These are phyloP conservation scores for Drosophila barbarae DNA, from an alignment of 2,888 invertebrate genomes.

Conservation along the genomic window DNA sequence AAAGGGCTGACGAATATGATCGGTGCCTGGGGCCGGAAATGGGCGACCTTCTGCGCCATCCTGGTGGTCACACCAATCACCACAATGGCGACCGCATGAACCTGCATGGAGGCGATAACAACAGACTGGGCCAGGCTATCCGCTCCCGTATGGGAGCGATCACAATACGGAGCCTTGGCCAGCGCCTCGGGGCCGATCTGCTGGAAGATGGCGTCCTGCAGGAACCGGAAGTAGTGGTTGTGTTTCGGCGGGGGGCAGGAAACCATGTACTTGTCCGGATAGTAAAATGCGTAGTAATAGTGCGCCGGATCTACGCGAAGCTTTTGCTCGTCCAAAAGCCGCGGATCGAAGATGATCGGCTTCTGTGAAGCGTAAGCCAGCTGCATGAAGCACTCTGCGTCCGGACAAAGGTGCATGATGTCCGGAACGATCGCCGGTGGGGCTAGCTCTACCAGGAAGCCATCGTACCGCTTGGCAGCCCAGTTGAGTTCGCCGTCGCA, in stretches of 20 bases:
- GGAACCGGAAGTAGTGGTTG: slow-evolving; percentile 53
- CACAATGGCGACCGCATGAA: slow-evolving; percentile 67
- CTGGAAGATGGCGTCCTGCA: slow-evolving; percentile 60
- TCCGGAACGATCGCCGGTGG: slow-evolving; percentile 33
- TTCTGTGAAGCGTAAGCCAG: slow-evolving; percentile 59
- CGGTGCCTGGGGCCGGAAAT: slow-evolving; percentile 72
- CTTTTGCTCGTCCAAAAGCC: slow-evolving; percentile 52
- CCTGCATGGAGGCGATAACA: slow-evolving; percentile 67
- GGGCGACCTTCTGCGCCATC: slow-evolving; percentile 75
- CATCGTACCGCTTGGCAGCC: slow-evolving; percentile 69
- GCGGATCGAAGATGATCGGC: slow-evolving; percentile 67
- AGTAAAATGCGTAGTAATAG: slow-evolving; percentile 66
- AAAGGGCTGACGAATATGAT: slow-evolving; percentile 72
- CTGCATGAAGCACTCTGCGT: slow-evolving; percentile 60
- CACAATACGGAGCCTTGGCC: slow-evolving; percentile 58
- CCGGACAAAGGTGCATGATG: slow-evolving; percentile 63
- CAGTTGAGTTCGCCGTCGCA: slow-evolving; percentile 58
- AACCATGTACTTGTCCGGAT: slow-evolving; percentile 75
- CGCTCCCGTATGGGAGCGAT: slow-evolving; percentile 64
- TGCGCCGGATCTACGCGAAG: slow-evolving; percentile 60
- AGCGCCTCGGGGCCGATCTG: slow-evolving; percentile 50
- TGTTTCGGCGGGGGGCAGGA: slow-evolving; percentile 28
- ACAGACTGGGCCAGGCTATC: slow-evolving; percentile 71
- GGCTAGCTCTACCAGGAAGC: slow-evolving; percentile 66
- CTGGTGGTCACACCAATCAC: slow-evolving; percentile 69